Evolutionary conservation across 2,113 vertebrate species (phyloP), one percentile per base, ranked within the genome.

Genomic region (Gasterosteus nipponicus): DNA sequence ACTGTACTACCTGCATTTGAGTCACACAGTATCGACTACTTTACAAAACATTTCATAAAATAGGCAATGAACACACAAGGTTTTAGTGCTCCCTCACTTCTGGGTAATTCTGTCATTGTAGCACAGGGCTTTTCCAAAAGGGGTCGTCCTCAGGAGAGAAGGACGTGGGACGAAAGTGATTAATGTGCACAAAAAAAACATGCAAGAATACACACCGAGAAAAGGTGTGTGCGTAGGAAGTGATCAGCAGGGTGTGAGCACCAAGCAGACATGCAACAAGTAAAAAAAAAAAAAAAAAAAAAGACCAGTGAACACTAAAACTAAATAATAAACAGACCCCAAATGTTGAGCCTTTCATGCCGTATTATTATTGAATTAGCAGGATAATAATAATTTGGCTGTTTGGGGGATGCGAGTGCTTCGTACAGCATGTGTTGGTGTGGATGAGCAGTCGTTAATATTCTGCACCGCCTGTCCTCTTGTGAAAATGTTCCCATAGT

Each of bases 191-290:
- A 56, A 6, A 53, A 53, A 71, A 72, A 64, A 71, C 57, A 68
- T 10, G 5, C 29, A 53, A 66, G 62, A 22, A n/a, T 38, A 19
- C 51, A 75, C 63, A 53, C 64, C 49, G 2, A 86, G 84, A 91
- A 87, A 86, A 89, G 72, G 73, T 82, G 74, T 38, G 2, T 73
- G 80, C 64, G 89, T 89, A 73, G 89, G 89, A 90, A 33, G 78
- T 85, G 75, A 89, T 84, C 75, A 56, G 67, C 57, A 58, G 46
- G 18, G 60, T 59, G 63, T 60, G 73, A 42, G 70, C 61, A 67
- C 51, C 6, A 77, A 79, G 84, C 72, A 77, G 85, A 80, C 41
- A 0, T 44, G 80, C 59, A 82, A 78, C 54, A 71, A 64, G 66
- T 41, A 31, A 12, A 1, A 59, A 8, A 49, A 46, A 46, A 71